phyloP scores from a whole-genome alignment of 2,888 invertebrate genomes.

The Rapana venosa region DNA sequence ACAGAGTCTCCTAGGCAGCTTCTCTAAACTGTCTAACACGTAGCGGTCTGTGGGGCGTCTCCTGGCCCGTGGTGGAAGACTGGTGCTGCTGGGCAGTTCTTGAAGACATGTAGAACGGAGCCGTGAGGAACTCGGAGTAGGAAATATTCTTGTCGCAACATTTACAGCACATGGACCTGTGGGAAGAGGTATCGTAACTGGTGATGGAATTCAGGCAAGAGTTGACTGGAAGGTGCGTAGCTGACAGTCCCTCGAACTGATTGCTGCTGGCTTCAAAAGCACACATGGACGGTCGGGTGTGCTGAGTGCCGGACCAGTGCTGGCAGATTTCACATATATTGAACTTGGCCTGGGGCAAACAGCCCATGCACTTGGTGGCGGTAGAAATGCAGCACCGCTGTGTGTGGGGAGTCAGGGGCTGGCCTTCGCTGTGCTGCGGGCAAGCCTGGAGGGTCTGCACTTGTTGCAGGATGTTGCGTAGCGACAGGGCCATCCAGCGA shows the following conservation, averaged over 20 bases:
- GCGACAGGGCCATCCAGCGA: conserved; percentile 37
- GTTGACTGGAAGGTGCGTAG: conserved; percentile 44
- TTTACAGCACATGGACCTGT: conserved; percentile 64
- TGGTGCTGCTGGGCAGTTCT: neutral
- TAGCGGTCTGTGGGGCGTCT: conserved; percentile 61
- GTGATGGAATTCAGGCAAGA: conserved; percentile 60
- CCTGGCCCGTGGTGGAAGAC: neutral
- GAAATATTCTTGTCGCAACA: conserved; percentile 49
- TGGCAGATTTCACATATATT: conserved; percentile 64
- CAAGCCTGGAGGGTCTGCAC: conserved; percentile 43
- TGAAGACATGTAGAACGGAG: conserved; percentile 20
- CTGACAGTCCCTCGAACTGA: neutral
- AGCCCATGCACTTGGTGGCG: conserved; percentile 43
- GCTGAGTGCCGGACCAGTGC: conserved; percentile 34
- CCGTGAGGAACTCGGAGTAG: conserved; percentile 45
- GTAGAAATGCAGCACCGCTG: conserved; percentile 61
- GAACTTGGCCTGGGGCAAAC: conserved; percentile 30
- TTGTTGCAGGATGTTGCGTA: conserved; percentile 42
- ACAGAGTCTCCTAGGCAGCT: conserved; percentile 57
- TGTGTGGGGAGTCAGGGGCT: conserved; percentile 22
- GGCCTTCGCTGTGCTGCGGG: conserved; percentile 23
- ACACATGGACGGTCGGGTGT: conserved; percentile 25
- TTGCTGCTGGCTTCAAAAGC: conserved; percentile 14
- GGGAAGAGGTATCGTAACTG: conserved; percentile 65
- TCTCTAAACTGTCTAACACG: conserved; percentile 57